These are phyloP conservation scores for Acanthochromis polyacanthus DNA, from an alignment of 2,113 vertebrate genomes.

Conservation along the genomic window DNA sequence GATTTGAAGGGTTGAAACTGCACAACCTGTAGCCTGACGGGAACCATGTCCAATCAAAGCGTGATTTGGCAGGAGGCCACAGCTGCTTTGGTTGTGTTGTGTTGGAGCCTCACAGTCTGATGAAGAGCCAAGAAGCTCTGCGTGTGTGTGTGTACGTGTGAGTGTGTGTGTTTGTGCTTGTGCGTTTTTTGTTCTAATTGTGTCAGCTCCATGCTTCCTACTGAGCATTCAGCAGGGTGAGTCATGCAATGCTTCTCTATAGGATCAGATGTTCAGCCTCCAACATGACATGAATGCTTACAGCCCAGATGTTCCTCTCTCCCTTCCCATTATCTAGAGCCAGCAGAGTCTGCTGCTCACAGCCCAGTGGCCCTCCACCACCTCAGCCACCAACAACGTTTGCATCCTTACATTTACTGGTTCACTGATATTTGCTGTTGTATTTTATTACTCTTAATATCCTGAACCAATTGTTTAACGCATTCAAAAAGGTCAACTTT, in stretches of 20 bases:
- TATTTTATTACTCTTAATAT: slow-evolving; percentile 6
- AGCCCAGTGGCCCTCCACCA: slow-evolving; percentile 4
- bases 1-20: slow-evolving; percentile 19
- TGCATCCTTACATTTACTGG: slow-evolving; percentile 7
- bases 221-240: slow-evolving; percentile 55
- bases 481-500: slow-evolving; percentile 22
- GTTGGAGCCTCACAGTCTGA: slow-evolving; percentile 22
- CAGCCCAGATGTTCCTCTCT: slow-evolving; percentile 63
- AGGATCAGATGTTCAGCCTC: slow-evolving; percentile 64
- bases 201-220: slow-evolving; percentile 29
- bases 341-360: slow-evolving; percentile 17
- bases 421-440: slow-evolving; percentile 14
- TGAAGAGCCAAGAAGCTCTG: slow-evolving; percentile 29
- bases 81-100: slow-evolving; percentile 22
- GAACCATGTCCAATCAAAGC: slow-evolving; percentile 20
- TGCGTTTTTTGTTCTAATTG: slow-evolving; percentile 60
- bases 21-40: slow-evolving; percentile 32
- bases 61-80: slow-evolving; percentile 41
- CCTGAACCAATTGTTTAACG: slow-evolving; percentile 7
- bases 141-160: slow-evolving; percentile 1
- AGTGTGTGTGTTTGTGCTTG: background rate
- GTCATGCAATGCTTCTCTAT: slow-evolving; percentile 58
- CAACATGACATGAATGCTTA: slow-evolving; percentile 58
- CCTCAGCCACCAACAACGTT: too few relatives aligned
- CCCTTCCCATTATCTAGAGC: slow-evolving; percentile 14